These are phyloP conservation scores for Mormyrus proboscirostris DNA, from an alignment of 2,797 vertebrate species.

Conservation along the genomic window DNA sequence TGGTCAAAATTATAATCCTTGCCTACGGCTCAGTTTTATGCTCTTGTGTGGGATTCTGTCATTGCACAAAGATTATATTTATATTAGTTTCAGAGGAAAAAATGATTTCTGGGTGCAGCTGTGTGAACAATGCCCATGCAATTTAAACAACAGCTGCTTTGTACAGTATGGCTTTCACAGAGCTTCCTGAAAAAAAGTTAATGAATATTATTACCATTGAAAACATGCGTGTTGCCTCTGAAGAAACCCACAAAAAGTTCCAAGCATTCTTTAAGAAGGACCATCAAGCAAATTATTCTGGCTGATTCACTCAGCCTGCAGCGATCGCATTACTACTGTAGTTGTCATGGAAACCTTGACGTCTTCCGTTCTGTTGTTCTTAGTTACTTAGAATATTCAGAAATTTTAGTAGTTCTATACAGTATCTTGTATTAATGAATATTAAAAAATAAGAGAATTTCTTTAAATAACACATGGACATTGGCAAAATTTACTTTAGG, in stretches of 20 bases:
- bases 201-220: conserved; percentile 1
- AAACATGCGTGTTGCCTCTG: conserved; percentile 1
- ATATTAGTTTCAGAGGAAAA: not conserved
- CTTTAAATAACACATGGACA: not conserved
- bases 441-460: not conserved
- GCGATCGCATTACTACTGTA: not conserved
- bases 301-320: not conserved
- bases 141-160: conserved; percentile 1
- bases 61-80: not conserved
- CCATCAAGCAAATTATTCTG: not conserved
- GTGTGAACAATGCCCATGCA: not conserved
- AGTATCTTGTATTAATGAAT: not conserved
- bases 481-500: not conserved
- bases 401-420: not conserved
- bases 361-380: not conserved
- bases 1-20: not conserved
- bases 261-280: not conserved
- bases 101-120: conserved; percentile 5
- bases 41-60: not conserved
- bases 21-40: not conserved
- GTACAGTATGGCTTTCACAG: not conserved
- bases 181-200: not conserved
- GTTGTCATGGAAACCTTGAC: not conserved
- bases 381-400: not conserved
- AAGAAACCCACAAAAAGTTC: conserved; percentile 7